Base-by-base conservation (phyloP, 2,113 vertebrate genomes). In the Hippocampus abdominalis region DNA sequence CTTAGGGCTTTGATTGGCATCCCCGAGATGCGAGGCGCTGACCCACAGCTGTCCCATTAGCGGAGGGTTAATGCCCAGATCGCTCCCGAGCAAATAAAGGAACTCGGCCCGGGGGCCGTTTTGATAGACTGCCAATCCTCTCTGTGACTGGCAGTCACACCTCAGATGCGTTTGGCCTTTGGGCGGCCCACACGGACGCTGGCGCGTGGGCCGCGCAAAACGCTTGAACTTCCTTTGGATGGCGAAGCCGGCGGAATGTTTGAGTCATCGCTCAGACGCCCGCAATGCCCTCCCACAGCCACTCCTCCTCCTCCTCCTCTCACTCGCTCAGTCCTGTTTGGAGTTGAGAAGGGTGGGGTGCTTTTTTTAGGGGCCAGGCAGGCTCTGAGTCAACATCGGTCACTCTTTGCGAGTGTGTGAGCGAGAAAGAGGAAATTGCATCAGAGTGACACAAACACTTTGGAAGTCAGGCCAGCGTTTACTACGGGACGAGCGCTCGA, bases 1-100 rank as follows among this genome's bases (percentile, higher is more conserved):
- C 89, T 92, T 92, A 92, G 84, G 86, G 79, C 83, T 82, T 84
- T 92, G 91, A 92, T 93, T 92, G 92, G 89, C 91, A 85, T 84
- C 85, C 76, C 54, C 72, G 85, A 83, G 87, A 83, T 68, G 76
- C 48, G 81, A 86, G 81, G 81, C 89, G 71, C 81, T 93, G 91
- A 92, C 90, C 91, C 91, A 89, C 89, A 92, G 88, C 92, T 93
- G 92, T 92, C 89, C 91, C 89, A 93, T 92, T 92, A 92, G 89
- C 72, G 66, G 83, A 57, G 85, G 89, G 89, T 89, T 91, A 91
- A 91, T 91, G 84, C 83, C 74, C 82, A 91, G 89, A 92, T 93
- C 90, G 91, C 90, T 89, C 87, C 82, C 40, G 88, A 91, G 90
- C 92, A 93, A 90, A 90, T 91, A 93, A 90, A 92, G 91, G 90